These are phyloP conservation scores for Mactromeris polynyma DNA, from an alignment of 2,888 invertebrate species.

Conservation along the genomic window DNA sequence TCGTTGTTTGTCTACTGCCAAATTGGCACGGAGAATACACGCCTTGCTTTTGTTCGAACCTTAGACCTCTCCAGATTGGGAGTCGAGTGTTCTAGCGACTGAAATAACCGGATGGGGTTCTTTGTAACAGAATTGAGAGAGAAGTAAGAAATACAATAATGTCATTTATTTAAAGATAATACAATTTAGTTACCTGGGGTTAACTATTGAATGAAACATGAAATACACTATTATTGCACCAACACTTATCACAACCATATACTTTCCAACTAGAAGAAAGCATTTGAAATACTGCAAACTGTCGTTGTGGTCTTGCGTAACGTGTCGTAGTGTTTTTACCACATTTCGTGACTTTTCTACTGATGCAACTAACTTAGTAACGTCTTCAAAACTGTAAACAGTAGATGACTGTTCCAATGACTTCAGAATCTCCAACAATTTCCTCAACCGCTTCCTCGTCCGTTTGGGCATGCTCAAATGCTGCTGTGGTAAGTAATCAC, in stretches of 20 bases:
- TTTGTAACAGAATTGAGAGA: no score
- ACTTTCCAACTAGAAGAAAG: background rate
- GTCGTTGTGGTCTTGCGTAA: background rate
- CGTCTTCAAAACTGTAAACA: background rate
- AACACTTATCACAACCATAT: background rate
- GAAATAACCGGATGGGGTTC: no score
- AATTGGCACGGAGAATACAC: no score
- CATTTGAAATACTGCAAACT: background rate
- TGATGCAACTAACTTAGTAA: background rate
- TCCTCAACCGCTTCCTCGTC: background rate
- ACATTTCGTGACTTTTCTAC: background rate
- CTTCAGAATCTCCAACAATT: background rate
- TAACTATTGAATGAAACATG: background rate
- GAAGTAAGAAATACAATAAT: no score
- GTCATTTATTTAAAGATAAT: no score
- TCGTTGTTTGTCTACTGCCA: no score
- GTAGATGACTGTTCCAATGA: background rate
- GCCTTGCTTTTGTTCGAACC: no score
- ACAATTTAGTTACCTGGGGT: background rate
- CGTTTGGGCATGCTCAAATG: background rate
- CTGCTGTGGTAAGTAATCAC: background rate
- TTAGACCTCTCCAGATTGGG: no score
- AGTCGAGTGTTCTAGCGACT: no score
- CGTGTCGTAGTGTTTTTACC: background rate
- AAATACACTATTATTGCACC: background rate